Base-by-base conservation (phyloP, 1,140 invertebrate genomes). In the Maconellicoccus hirsutus region DNA sequence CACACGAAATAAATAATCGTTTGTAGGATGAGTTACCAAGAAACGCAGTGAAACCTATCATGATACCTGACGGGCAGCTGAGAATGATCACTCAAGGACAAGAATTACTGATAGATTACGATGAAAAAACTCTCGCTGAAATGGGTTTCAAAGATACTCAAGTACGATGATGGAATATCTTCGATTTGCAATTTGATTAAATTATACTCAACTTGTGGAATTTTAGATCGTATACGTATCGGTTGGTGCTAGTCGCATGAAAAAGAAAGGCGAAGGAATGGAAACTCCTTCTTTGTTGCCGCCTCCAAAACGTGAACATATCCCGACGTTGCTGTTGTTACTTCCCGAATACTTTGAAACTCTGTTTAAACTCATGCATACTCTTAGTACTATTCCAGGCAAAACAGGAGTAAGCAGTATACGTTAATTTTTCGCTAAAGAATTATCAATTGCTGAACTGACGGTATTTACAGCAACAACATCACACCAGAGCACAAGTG, bases 61-160 rank as follows among this genome's bases (percentile, higher is more conserved):
- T 66, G 21, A 23, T 66, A 6, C 61, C 61, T 66, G 91, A 93
- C 77, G 91, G 91, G 0, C 90, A 90, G 0, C 87, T 96, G 26
- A 80, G 94, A 61, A 94, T 96, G 83, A 95, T 96, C 63, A 94
- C 92, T 0, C 90, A 94, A 78, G 94, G 94, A 0, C 93, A 96
- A 78, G 94, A 97, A 78, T 80, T 97, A 1, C 92, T 91, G 0
- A 88, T 91, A n/a, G 93, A 97, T 74, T 92, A 90, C 76, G 94
- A 97, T 78, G 93, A 96, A 76, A 91, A 94, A 75, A 91, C 88
- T 0, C 78, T 96, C 0, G 86, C 86, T 19, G 93, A 96, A 79
- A 89, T 95, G 80, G 92, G 92, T 27, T 93, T 96, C 76, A 96
- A 96, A 78, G 93, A 96, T 78, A 77, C 87, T 74, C 85, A 86